A percentile compares a stretch with the other conserved stretches of the same genome.
These are phyloP conservation scores for Psylliodes chrysocephalus DNA, from an alignment of 2,888 invertebrate species.

Conservation along the genomic window DNA sequence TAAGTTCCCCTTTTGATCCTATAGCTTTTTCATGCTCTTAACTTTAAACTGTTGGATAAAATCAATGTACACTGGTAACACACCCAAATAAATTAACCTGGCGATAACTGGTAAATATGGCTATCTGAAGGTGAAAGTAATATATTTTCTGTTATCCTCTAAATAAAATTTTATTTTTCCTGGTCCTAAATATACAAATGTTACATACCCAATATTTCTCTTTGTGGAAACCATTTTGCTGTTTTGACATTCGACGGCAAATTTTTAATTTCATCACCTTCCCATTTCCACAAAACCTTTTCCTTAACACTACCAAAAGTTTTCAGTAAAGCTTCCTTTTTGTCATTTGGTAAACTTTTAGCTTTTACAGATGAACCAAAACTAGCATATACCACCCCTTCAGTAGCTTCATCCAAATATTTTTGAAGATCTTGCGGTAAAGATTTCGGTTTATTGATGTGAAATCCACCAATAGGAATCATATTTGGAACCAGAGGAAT, in stretches of 20 bases:
- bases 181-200: too few relatives aligned
- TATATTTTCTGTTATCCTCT: too few relatives aligned
- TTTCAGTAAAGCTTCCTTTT: conserved; percentile 66
- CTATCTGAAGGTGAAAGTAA: too few relatives aligned
- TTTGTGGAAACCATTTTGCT: conserved; percentile 75
- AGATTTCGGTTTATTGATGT: conserved; percentile 55
- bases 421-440: conserved; percentile 48
- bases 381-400: conserved; percentile 67
- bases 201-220: conserved; percentile 55
- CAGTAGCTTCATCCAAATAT: conserved; percentile 46
- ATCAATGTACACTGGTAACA: too few relatives aligned
- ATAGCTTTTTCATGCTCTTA: too few relatives aligned
- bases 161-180: too few relatives aligned
- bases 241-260: conserved; percentile 69
- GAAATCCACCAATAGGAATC: conserved; percentile 69
- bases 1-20: too few relatives aligned
- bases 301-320: conserved; percentile 71
- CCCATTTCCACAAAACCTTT: conserved; percentile 78
- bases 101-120: too few relatives aligned
- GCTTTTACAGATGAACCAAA: conserved; percentile 71
- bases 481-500: conserved; percentile 68
- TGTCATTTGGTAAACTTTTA: conserved; percentile 66
- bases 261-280: conserved; percentile 67
- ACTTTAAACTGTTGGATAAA: too few relatives aligned
- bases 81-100: too few relatives aligned